These are phyloP conservation scores for Acronicta leporina DNA, from an alignment of 2,888 invertebrate species.

Conservation along the genomic window DNA sequence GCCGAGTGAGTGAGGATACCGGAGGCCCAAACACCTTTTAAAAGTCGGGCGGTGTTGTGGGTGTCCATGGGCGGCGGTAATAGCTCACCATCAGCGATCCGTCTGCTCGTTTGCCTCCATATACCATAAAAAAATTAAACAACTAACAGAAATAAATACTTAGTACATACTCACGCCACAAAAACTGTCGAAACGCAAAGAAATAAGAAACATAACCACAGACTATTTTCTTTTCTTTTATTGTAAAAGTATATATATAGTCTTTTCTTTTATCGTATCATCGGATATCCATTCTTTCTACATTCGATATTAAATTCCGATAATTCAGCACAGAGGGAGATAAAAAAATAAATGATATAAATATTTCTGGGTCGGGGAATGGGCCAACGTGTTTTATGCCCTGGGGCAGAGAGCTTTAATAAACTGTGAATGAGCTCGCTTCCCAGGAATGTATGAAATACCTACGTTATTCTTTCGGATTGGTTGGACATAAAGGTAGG, in stretches of 20 bases:
- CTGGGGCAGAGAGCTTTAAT: constrained; percentile 33
- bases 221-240: constrained; percentile 11
- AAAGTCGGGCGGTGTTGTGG: too few species aligned
- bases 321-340: constrained; percentile 35
- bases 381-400: constrained; percentile 27
- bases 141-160: not conserved
- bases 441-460: constrained; percentile 27
- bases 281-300: constrained; percentile 34
- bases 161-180: too few species aligned
- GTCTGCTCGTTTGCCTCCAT: too few species aligned
- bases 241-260: not conserved
- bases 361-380: constrained; percentile 32
- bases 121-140: too few species aligned
- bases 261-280: constrained; percentile 41
- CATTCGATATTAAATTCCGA: constrained; percentile 55
- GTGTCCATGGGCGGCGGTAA: too few species aligned
- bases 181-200: constrained; percentile 8
- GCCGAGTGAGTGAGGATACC: too few species aligned
- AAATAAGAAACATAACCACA: constrained; percentile 12
- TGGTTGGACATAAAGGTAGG: too few species aligned
- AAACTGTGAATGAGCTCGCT: constrained; percentile 41
- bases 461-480: not conserved
- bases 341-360: constrained; percentile 47
- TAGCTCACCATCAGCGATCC: too few species aligned
- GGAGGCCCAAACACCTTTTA: too few species aligned